These are phyloP conservation scores for Lathamus discolor DNA, from an alignment of 2,113 vertebrate genomes.

Conservation along the genomic window DNA sequence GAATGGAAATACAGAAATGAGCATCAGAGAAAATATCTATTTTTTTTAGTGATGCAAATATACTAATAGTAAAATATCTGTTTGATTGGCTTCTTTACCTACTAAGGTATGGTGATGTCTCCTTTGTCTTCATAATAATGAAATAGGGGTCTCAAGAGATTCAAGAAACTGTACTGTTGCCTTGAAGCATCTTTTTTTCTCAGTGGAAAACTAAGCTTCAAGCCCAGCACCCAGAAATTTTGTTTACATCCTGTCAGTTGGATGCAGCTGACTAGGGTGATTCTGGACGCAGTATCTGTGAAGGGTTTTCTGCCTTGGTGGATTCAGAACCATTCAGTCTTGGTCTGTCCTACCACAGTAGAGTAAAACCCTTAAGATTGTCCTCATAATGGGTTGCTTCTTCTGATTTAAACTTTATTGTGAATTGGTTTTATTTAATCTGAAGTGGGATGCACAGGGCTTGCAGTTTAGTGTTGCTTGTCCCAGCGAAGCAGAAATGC, in stretches of 20 bases:
- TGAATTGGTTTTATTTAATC: background rate
- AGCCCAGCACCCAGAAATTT: background rate
- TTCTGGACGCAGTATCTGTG: background rate
- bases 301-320: background rate
- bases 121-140: background rate
- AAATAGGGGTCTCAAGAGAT: background rate
- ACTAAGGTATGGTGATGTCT: background rate
- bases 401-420: background rate
- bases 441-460: background rate
- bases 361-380: background rate
- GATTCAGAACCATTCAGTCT: background rate
- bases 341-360: background rate
- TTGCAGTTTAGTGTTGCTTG: background rate
- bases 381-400: background rate
- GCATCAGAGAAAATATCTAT: background rate
- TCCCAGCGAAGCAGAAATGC: background rate
- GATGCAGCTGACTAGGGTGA: background rate
- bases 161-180: background rate
- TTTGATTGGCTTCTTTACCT: background rate
- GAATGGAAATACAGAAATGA: background rate
- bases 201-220: background rate
- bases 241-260: fast-evolving
- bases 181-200: background rate
- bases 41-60: background rate
- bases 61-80: background rate